Conservation (phyloP, 2,797 vertebrate species). For the Ptychadena robeensis region DNA sequence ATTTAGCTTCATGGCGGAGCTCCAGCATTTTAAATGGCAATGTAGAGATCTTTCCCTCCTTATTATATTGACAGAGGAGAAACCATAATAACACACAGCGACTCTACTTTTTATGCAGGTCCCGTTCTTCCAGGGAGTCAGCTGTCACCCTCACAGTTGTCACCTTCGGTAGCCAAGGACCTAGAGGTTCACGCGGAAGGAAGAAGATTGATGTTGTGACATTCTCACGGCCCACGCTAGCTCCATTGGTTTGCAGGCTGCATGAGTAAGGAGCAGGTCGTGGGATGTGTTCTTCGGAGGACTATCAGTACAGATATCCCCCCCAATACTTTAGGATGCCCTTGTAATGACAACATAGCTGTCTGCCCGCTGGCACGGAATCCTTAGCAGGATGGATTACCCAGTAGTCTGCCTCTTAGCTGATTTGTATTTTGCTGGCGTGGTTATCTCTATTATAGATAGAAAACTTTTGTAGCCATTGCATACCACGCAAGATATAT, state of each 20-base stretch:
- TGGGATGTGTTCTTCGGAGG: not conserved
- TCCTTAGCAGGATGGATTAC: not conserved
- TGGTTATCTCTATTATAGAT: slow-evolving; percentile 23
- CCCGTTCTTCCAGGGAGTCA: slow-evolving; percentile 21
- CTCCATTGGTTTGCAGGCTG: slow-evolving; percentile 28
- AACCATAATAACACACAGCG: not conserved
- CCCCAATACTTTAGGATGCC: slow-evolving; percentile 34
- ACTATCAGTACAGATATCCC: slow-evolving; percentile 14
- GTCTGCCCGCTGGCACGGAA: not conserved
- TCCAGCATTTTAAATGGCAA: not conserved
- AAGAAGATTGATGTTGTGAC: slow-evolving; percentile 56
- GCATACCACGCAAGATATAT: slow-evolving; percentile 21
- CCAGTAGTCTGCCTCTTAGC: not conserved
- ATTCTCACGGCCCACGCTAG: slow-evolving; percentile 46
- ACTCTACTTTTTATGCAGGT: slow-evolving; percentile 37
- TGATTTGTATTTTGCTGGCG: slow-evolving; percentile 34
- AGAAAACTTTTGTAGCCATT: slow-evolving; percentile 29
- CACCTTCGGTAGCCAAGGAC: slow-evolving; percentile 36
- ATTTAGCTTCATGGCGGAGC: no score
- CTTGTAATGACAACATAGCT: slow-evolving; percentile 41
- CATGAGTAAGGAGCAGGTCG: slow-evolving; percentile 23
- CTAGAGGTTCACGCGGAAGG: slow-evolving; percentile 25
- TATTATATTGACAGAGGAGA: slow-evolving; percentile 7
- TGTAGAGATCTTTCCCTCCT: not conserved
- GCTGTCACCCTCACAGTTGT: slow-evolving; percentile 34